Evolutionary conservation across 2,888 invertebrate species (phyloP).

Genomic region (Teleiodes luculella): DNA sequence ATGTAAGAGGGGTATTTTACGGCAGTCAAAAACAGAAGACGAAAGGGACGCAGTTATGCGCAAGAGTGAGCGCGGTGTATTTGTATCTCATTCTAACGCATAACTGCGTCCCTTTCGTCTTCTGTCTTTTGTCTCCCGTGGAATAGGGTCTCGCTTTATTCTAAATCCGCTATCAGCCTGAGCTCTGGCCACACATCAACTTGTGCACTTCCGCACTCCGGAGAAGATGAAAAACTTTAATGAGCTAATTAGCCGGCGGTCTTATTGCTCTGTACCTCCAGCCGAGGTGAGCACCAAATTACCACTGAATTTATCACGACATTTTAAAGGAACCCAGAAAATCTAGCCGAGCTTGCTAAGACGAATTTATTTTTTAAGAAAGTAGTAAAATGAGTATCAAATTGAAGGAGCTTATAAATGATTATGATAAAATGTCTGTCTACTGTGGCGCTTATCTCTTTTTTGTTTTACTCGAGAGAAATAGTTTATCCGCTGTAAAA

Average conservation of each 20-base stretch:
- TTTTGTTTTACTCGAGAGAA: too few species aligned
- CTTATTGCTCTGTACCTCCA: conserved; percentile 20
- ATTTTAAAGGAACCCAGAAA: not conserved
- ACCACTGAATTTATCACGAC: conserved; percentile 1
- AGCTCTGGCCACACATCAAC: not conserved
- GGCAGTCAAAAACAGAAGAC: too few species aligned
- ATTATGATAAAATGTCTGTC: too few species aligned
- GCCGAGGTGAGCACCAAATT: conserved; percentile 7
- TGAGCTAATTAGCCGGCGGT: conserved; percentile 14
- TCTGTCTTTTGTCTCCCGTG: too few species aligned
- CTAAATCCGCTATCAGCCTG: not conserved
- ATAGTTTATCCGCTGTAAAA: too few species aligned
- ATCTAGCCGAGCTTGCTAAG: not conserved
- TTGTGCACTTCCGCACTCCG: conserved; percentile 3
- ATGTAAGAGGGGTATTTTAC: too few species aligned
- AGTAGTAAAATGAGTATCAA: too few species aligned
- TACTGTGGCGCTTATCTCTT: too few species aligned
- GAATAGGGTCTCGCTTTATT: not conserved
- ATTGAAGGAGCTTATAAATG: too few species aligned
- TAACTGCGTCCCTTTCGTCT: not conserved
- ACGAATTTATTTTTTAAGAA: not conserved
- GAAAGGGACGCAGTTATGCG: too few species aligned
- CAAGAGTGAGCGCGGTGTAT: too few species aligned
- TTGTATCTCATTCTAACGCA: too few species aligned
- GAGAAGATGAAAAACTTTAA: conserved; percentile 15